Evolutionary conservation across 2,797 vertebrate species (phyloP).

Genomic region (Sphenodon punctatus): DNA sequence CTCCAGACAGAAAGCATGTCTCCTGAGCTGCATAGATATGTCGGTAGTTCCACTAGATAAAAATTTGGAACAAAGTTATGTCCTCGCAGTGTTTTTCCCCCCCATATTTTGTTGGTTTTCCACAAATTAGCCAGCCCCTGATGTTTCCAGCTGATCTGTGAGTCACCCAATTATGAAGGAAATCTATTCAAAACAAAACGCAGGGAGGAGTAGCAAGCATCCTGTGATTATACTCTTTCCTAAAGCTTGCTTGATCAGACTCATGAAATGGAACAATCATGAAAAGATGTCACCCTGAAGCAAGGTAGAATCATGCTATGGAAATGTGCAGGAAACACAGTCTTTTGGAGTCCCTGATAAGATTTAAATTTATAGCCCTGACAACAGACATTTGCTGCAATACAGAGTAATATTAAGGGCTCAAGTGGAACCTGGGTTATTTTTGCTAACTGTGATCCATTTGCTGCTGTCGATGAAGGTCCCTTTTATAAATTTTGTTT

Average conservation of each 20-base stretch:
- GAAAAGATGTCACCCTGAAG: slow-evolving; percentile 38
- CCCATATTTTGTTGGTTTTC: slow-evolving; percentile 21
- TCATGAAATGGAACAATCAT: slow-evolving; percentile 37
- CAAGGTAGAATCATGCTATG: slow-evolving; percentile 36
- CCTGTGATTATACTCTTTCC: background rate
- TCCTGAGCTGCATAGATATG: too few relatives aligned
- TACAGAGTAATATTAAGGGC: background rate
- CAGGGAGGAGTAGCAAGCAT: background rate
- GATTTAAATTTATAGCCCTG: slow-evolving; percentile 45
- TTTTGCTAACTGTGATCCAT: background rate
- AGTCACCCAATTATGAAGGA: slow-evolving; percentile 10
- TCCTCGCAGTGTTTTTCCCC: background rate
- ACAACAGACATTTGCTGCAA: slow-evolving; percentile 17
- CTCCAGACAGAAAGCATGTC: too few relatives aligned
- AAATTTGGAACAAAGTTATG: background rate
- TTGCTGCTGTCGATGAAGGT: background rate
- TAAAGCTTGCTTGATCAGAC: slow-evolving; percentile 45
- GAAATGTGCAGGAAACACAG: slow-evolving; percentile 54
- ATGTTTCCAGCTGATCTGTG: slow-evolving; percentile 38
- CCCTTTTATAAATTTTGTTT: background rate
- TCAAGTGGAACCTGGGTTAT: background rate
- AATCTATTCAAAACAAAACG: background rate
- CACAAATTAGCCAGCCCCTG: slow-evolving; percentile 16
- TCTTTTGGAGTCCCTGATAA: slow-evolving; percentile 45
- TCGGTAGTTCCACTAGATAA: too few relatives aligned